Percentiles rank a stretch among this genome's conserved stretches.
Conservation (phyloP, 2,888 invertebrate species). For the Agrilus biguttatus region DNA sequence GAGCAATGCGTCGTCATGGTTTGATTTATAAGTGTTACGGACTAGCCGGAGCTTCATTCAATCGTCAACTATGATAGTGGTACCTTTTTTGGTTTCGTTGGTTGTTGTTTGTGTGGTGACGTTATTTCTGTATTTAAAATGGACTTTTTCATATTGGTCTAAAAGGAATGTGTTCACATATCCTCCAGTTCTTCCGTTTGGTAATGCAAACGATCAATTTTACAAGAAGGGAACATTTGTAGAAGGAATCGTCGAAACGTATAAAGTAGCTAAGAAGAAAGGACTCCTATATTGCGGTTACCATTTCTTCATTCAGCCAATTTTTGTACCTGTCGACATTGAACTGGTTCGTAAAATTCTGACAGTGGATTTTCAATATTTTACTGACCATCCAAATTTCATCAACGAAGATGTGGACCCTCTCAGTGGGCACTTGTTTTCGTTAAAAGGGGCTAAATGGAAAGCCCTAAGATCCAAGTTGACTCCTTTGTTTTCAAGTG, state of each 20-base stretch:
- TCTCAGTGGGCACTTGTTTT: constrained; percentile 39
- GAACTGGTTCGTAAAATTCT: constrained; percentile 28
- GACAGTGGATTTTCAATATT: constrained; percentile 41
- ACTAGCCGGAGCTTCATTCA: too few species aligned
- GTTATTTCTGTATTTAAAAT: constrained; percentile 4
- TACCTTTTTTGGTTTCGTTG: neutral
- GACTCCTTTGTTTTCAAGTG: constrained; percentile 46
- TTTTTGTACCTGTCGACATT: constrained; percentile 8
- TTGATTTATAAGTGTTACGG: too few species aligned
- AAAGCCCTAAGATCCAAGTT: constrained; percentile 41
- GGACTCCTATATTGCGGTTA: constrained; percentile 15
- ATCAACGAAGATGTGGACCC: constrained; percentile 40
- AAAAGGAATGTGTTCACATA: constrained; percentile 6
- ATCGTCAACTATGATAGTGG: too few species aligned
- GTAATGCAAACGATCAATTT: constrained; percentile 9
- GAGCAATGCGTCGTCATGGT: too few species aligned
- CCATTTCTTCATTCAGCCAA: constrained; percentile 8
- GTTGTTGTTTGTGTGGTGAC: neutral
- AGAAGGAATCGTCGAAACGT: constrained; percentile 5
- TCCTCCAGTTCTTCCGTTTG: constrained; percentile 15
- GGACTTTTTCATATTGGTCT: constrained; percentile 10
- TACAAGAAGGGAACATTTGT: neutral
- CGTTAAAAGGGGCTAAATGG: constrained; percentile 41
- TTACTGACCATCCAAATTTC: constrained; percentile 44
- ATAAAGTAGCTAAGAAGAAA: constrained; percentile 9